Evolutionary conservation across 2,113 vertebrate genomes (phyloP).

Genomic region (Leucoraja erinaceus): DNA sequence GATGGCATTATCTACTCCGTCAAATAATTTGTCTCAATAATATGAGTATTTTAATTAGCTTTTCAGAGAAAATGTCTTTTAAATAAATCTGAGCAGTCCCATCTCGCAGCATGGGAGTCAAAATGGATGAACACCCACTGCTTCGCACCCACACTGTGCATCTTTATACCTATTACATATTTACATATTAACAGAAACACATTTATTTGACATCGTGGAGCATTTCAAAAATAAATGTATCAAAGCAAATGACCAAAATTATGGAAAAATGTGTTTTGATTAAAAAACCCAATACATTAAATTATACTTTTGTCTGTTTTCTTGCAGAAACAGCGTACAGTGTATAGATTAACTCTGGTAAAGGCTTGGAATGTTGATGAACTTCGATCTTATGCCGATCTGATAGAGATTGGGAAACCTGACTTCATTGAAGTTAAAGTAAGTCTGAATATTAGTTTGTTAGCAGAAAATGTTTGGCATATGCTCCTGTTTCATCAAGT

Average conservation of each 20-base stretch:
- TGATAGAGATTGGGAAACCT: conserved; percentile 75
- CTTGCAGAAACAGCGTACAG: conserved; percentile 67
- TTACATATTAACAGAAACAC: not conserved
- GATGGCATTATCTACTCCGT: not conserved
- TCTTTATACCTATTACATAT: not conserved
- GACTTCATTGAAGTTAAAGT: conserved; percentile 97
- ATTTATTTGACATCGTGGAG: not conserved
- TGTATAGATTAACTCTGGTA: conserved; percentile 85
- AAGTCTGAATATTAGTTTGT: conserved; percentile 42
- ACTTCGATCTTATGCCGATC: conserved; percentile 75
- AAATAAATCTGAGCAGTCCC: not conserved
- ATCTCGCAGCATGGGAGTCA: not conserved
- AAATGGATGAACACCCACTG: not conserved
- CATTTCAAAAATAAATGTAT: not conserved
- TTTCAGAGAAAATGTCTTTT: not conserved
- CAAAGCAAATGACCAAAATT: not conserved
- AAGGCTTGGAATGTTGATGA: conserved; percentile 95
- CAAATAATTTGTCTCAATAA: not conserved
- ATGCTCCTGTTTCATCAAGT: not conserved
- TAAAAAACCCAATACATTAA: not conserved
- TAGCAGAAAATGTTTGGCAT: not conserved
- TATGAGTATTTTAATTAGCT: not conserved
- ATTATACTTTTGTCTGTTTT: not conserved
- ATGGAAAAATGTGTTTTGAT: not conserved
- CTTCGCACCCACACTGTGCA: not conserved